Percentiles rank a stretch among this genome's conserved stretches.
These are phyloP conservation scores for Turnix velox DNA, from an alignment of 2,113 vertebrate species.

Conservation along the genomic window DNA sequence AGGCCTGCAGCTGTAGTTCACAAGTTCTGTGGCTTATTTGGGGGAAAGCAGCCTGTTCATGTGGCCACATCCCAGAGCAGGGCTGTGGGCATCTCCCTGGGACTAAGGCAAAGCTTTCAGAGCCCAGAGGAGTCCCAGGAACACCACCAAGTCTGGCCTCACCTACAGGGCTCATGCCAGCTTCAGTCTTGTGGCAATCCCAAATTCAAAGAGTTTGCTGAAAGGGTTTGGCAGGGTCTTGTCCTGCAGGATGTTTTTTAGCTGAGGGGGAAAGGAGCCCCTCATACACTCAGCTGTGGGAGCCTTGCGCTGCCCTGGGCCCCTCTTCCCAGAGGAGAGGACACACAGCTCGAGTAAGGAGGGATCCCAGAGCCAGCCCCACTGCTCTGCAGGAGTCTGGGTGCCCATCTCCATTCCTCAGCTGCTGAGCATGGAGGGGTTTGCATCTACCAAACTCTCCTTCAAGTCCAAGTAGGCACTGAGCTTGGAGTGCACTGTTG, in stretches of 20 bases:
- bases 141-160: background rate
- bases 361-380: background rate
- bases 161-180: conserved; percentile 95
- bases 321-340: background rate
- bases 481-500: conserved; percentile 91
- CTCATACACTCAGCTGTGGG: rapidly evolving
- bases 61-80: background rate
- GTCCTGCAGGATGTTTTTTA: conserved; percentile 95
- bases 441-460: conserved; percentile 64
- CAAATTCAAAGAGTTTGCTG: conserved; percentile 97
- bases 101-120: background rate
- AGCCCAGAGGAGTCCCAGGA: background rate
- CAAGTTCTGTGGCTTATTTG: conserved; percentile 87
- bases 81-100: background rate
- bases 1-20: conserved; percentile 94
- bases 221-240: conserved; percentile 89
- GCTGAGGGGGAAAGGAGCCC: conserved; percentile 62
- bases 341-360: rapidly evolving
- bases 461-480: conserved; percentile 97
- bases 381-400: background rate
- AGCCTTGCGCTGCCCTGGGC: background rate
- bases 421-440: rapidly evolving
- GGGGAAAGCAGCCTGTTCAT: background rate
- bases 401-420: rapidly evolving
- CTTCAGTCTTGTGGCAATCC: conserved; percentile 97